Percentiles rank a stretch among this genome's conserved stretches.
phyloP scores from a whole-genome alignment of 30 jellyfish, hydroid and myxozoan species.

The Sanderia malayensis region DNA sequence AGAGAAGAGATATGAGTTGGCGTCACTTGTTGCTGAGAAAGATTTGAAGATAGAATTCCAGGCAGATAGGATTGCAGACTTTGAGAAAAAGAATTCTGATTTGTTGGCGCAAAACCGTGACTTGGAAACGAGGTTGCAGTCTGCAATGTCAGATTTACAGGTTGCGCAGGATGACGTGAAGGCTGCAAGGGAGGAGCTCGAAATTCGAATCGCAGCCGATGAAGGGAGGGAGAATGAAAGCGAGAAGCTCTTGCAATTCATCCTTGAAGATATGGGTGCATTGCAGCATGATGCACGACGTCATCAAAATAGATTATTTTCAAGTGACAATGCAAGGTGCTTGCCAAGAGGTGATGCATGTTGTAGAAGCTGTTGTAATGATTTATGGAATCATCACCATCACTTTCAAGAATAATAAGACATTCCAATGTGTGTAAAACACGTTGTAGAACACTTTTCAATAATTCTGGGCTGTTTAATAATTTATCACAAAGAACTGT shows the following conservation, averaged over 20 bases:
- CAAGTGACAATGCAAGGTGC: no score
- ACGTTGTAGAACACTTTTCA: no score
- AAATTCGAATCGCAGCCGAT: not conserved
- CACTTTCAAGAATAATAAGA: no score
- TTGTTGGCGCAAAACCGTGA: not conserved
- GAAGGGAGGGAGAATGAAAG: not conserved
- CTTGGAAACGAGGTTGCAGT: not conserved
- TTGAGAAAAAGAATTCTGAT: not conserved
- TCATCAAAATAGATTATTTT: no score
- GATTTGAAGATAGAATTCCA: not conserved
- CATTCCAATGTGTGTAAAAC: no score
- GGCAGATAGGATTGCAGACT: not conserved
- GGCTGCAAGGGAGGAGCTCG: conserved; percentile 2
- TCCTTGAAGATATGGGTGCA: not conserved
- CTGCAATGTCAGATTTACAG: not conserved
- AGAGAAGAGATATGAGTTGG: not conserved
- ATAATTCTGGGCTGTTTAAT: no score
- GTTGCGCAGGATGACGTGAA: not conserved
- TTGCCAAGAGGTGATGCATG: no score
- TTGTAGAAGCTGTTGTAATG: no score
- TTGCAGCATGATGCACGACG: no score
- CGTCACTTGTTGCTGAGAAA: not conserved
- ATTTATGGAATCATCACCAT: no score
- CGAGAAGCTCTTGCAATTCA: conserved; percentile 4
- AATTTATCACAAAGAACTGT: no score